Percentiles rank a stretch among this genome's conserved stretches.
Evolutionary conservation across 2,113 vertebrate species (phyloP).

Genomic region (Excalfactoria chinensis): DNA sequence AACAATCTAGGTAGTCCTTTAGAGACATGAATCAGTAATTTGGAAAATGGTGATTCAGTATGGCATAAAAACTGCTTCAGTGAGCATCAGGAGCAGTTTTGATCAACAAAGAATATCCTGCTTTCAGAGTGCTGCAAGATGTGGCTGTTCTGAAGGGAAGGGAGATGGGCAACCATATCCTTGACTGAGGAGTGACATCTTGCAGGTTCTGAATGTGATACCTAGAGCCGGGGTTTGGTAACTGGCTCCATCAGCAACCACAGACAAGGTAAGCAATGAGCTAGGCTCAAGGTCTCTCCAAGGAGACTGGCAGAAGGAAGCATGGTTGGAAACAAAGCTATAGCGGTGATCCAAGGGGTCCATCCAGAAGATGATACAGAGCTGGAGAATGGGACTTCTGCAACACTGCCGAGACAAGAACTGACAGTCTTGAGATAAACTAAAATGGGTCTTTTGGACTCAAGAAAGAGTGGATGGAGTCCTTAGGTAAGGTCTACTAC

Average conservation of each 20-base stretch:
- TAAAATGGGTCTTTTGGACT: neutral
- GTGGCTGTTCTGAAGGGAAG: neutral
- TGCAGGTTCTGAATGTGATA: neutral
- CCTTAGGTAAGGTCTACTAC: neutral
- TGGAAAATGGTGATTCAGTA: neutral
- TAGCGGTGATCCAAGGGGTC: neutral
- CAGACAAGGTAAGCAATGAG: neutral
- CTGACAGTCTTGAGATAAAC: neutral
- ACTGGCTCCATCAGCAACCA: neutral
- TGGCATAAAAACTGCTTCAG: neutral
- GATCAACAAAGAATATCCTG: neutral
- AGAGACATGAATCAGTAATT: neutral
- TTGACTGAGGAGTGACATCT: neutral
- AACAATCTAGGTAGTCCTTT: neutral
- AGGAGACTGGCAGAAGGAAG: neutral
- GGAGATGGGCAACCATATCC: neutral
- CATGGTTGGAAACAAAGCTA: neutral
- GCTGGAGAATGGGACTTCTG: rapidly evolving
- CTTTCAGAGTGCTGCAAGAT: neutral
- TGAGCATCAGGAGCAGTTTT: neutral
- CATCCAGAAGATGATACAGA: neutral
- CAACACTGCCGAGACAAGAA: too few relatives aligned
- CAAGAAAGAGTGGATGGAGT: neutral
- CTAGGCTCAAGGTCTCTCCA: rapidly evolving
- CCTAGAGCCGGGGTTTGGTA: neutral